phyloP scores from a whole-genome alignment of 2,113 vertebrate species.

The Microtus montanus region DNA sequence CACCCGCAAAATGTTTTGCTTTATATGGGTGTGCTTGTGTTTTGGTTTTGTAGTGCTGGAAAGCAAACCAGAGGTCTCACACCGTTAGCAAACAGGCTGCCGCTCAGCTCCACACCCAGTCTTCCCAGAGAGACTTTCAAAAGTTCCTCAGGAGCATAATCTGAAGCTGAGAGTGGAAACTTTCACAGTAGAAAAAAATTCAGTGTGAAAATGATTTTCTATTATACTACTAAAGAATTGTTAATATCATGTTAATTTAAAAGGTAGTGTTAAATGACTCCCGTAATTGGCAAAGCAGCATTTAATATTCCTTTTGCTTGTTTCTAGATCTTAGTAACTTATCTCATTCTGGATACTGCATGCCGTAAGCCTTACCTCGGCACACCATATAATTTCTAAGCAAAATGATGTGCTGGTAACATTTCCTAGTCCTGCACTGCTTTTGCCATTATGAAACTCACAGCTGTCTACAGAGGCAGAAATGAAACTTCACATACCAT shows the following conservation, averaged over 20 bases:
- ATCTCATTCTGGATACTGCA: neutral
- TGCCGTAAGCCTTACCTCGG: neutral
- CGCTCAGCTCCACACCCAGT: neutral
- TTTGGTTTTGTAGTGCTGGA: neutral
- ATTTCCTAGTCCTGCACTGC: constrained; percentile 7
- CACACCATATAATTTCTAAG: constrained; percentile 36
- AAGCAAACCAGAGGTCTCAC: neutral
- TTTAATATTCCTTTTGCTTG: neutral
- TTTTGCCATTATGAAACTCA: constrained; percentile 32
- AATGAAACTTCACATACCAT: constrained; percentile 45
- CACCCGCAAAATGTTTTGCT: neutral
- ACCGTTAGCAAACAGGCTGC: neutral
- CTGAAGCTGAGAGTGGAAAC: constrained; percentile 12
- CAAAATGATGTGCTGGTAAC: constrained; percentile 22
- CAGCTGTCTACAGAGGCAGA: neutral
- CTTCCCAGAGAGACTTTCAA: neutral
- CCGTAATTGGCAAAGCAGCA: neutral
- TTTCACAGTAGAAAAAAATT: neutral
- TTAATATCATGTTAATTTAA: constrained; percentile 21
- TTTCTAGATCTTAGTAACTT: neutral
- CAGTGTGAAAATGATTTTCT: neutral
- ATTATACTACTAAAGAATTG: neutral
- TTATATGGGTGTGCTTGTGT: neutral
- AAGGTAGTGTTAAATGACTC: constrained; percentile 11
- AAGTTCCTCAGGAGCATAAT: neutral